Evolutionary conservation across 2,888 invertebrate species (phyloP).

Genomic region (Nomada lathburiana): DNA sequence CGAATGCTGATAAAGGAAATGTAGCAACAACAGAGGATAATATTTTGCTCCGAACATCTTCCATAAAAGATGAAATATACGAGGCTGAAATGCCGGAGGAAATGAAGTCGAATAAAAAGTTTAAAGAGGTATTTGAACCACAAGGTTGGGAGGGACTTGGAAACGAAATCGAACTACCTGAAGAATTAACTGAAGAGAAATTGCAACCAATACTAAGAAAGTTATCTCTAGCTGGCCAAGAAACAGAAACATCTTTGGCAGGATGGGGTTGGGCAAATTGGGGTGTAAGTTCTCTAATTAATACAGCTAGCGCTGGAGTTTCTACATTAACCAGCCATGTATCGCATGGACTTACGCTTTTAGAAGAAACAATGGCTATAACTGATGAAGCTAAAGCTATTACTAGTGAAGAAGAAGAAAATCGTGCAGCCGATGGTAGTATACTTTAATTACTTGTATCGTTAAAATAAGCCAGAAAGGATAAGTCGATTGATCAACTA

Average conservation of each 20-base stretch:
- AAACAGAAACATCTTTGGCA: slow-evolving; percentile 65
- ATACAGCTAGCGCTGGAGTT: slow-evolving; percentile 91
- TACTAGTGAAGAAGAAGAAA: slow-evolving; percentile 74
- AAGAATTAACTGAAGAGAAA: slow-evolving; percentile 79
- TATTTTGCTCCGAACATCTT: neutral
- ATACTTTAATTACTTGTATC: neutral
- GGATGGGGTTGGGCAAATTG: slow-evolving; percentile 90
- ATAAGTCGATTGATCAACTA: neutral
- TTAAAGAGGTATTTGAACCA: slow-evolving; percentile 79
- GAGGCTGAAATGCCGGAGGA: slow-evolving; percentile 78
- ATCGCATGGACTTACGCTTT: slow-evolving; percentile 91
- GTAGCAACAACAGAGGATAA: neutral
- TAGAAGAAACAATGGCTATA: slow-evolving; percentile 93
- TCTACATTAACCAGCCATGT: slow-evolving; percentile 92
- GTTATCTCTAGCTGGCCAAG: slow-evolving; percentile 75
- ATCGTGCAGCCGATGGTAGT: slow-evolving; percentile 41
- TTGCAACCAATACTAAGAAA: slow-evolving; percentile 78
- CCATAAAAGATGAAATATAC: slow-evolving; percentile 45
- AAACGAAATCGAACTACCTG: slow-evolving; percentile 76
- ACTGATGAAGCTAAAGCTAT: slow-evolving; percentile 93
- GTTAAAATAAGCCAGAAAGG: slow-evolving; percentile 7
- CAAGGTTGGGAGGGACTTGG: slow-evolving; percentile 84
- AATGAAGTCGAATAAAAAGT: slow-evolving; percentile 80
- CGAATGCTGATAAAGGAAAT: neutral
- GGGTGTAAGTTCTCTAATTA: slow-evolving; percentile 91